Evolutionary conservation across 2,888 invertebrate species (phyloP), one percentile per base, ranked within the genome.

Genomic region (Polia nebulosa): DNA sequence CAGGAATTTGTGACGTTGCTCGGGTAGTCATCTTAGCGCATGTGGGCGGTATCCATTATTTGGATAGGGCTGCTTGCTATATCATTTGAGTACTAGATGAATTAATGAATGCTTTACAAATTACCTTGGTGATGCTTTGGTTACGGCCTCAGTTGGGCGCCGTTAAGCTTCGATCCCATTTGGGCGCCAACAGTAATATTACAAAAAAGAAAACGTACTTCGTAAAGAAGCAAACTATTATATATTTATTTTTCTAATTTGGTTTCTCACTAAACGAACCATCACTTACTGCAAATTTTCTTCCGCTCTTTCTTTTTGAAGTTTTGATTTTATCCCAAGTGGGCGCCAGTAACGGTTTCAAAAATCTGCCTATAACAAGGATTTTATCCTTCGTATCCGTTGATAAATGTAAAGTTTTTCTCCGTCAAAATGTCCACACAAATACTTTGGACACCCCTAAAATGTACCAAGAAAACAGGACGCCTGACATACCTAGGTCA

Each of bases 1-100:
- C 62, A 77, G 60, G 83, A 77, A 83, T 83, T 67, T 68, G 71
- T 60, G 71, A 81, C 81, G 83, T 77, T 32, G 7, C 71, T n/a
- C 5, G 20, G 44, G 17, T 17, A 66, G 49, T 62, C 76, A 58
- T 64, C 49, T 13, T 57, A 51, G 47, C 17, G 25, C 25, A 44
- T 51, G 81, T 76, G 45, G 81, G 81, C 57, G 76, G 27, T n/a
- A 44, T 25, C 58, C 44, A 68, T 67, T 59, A 63, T 80, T 41
- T 20, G 13, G 1, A 32, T 45, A 78, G 74, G 82, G 69, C 25
- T 82, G 62, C 11, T 52, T 41, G 58, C 5, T 15, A 0, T 7
- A 36, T 29, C 3, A 52, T 32, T 1, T 32, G 20, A 3, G 20
- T 32, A 29, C 13, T 25, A 15, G 5, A 0, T n/a, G 7, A 49